These are phyloP conservation scores for Falco peregrinus DNA, from an alignment of 2,797 vertebrate species.

Conservation along the genomic window DNA sequence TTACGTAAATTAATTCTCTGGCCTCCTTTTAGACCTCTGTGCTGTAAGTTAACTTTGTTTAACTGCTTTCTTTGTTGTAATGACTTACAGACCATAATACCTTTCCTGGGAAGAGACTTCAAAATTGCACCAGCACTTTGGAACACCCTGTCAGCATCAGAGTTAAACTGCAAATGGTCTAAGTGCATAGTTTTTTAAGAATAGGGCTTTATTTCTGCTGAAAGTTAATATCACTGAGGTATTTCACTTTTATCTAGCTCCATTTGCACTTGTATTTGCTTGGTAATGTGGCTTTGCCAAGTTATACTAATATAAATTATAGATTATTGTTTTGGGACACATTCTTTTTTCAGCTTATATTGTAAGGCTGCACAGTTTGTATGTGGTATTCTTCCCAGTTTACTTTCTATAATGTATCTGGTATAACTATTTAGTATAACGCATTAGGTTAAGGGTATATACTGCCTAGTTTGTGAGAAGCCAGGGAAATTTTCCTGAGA, in stretches of 20 bases:
- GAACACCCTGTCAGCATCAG: slow-evolving; percentile 16
- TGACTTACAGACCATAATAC: neutral
- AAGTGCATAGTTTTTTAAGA: slow-evolving; percentile 6
- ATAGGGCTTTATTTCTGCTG: slow-evolving; percentile 27
- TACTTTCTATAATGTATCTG: slow-evolving; percentile 22
- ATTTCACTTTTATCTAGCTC: slow-evolving; percentile 23
- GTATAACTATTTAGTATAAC: slow-evolving; percentile 38
- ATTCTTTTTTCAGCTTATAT: neutral
- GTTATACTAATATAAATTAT: slow-evolving; percentile 31
- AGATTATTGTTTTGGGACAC: neutral
- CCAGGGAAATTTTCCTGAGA: slow-evolving; percentile 59
- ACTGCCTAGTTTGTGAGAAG: slow-evolving; percentile 43
- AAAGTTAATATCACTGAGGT: neutral
- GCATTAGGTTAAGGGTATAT: slow-evolving; percentile 16
- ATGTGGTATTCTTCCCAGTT: slow-evolving; percentile 8
- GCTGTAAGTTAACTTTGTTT: neutral
- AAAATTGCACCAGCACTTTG: neutral
- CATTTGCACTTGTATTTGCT: neutral
- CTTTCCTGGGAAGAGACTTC: slow-evolving; percentile 10
- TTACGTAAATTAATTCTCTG: neutral
- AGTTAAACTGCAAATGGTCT: neutral
- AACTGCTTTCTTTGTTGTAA: slow-evolving; percentile 9
- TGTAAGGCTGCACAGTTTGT: slow-evolving; percentile 25
- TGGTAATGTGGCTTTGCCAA: slow-evolving; percentile 17
- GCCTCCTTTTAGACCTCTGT: neutral